These are phyloP conservation scores for Trigoniulus corallinus DNA, from an alignment of 1,140 invertebrate species.

Conservation along the genomic window DNA sequence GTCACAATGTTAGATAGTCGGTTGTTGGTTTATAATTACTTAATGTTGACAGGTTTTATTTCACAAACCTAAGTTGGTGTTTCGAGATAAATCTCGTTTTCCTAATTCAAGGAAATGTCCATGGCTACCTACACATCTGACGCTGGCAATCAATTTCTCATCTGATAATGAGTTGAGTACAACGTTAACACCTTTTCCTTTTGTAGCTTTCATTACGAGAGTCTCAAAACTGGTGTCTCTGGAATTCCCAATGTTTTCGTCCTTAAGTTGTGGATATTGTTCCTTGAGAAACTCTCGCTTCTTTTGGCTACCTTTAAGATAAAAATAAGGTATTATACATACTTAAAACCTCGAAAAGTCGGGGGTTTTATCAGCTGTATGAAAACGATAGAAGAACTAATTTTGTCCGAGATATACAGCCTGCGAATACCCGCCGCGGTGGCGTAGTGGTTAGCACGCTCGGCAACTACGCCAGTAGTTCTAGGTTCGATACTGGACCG, in stretches of 20 bases:
- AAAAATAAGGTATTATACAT: slow-evolving; percentile 22
- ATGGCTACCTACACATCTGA: slow-evolving; percentile 72
- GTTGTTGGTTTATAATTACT: no score
- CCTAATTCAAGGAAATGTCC: slow-evolving; percentile 94
- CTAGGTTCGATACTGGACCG: no score
- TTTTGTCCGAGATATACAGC: no score
- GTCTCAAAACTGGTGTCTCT: slow-evolving; percentile 81
- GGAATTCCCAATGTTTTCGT: slow-evolving; percentile 77
- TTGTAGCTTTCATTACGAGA: slow-evolving; percentile 54
- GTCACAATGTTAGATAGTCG: no score
- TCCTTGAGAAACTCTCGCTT: slow-evolving; percentile 80
- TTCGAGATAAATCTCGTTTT: slow-evolving; percentile 88
- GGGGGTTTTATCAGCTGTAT: no score
- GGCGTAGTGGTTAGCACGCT: no score
- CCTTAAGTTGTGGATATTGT: slow-evolving; percentile 64
- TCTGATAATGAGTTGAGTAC: slow-evolving; percentile 90
- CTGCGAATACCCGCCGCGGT: no score
- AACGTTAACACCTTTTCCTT: slow-evolving; percentile 72
- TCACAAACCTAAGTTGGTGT: slow-evolving; percentile 44
- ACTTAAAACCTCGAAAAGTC: no score
- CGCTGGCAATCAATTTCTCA: slow-evolving; percentile 79
- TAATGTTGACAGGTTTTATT: background rate
- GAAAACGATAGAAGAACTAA: no score
- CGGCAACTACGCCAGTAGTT: no score
- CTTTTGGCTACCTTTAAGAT: slow-evolving; percentile 37